Evolutionary conservation across 64 coral and sea anemone species (phyloP).

Genomic region (Actinia equina): DNA sequence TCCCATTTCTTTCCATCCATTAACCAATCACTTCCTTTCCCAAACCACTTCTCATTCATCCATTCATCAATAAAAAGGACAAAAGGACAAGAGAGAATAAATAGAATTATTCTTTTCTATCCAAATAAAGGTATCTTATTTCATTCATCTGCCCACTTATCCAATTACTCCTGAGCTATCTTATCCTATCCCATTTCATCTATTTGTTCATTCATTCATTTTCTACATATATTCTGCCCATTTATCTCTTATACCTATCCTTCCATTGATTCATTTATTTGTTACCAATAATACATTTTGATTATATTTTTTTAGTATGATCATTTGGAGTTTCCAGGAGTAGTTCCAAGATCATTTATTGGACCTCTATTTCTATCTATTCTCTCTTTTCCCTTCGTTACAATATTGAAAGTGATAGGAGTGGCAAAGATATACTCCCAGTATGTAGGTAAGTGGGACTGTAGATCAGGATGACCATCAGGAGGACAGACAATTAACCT

Average conservation of each 20-base stretch:
- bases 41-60: background rate
- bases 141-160: background rate
- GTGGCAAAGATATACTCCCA: constrained; percentile 64
- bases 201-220: background rate
- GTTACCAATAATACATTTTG: too few relatives aligned
- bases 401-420: background rate
- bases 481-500: too few relatives aligned
- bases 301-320: constrained; percentile 63
- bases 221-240: too few relatives aligned
- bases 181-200: too few relatives aligned
- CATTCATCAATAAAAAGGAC: too few relatives aligned
- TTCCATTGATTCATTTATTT: too few relatives aligned
- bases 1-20: too few relatives aligned
- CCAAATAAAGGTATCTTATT: background rate
- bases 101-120: background rate
- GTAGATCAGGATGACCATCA: too few relatives aligned
- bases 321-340: constrained; percentile 92
- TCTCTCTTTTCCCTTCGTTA: constrained; percentile 54
- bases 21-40: too few relatives aligned
- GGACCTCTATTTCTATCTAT: constrained; percentile 70
- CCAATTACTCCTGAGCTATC: background rate
- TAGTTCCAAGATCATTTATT: constrained; percentile 92
- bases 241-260: too few relatives aligned
- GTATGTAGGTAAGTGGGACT: constrained; percentile 50
- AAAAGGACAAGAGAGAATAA: too few relatives aligned